phyloP scores from a whole-genome alignment of 2,888 invertebrate species.

The Erynnis tages region DNA sequence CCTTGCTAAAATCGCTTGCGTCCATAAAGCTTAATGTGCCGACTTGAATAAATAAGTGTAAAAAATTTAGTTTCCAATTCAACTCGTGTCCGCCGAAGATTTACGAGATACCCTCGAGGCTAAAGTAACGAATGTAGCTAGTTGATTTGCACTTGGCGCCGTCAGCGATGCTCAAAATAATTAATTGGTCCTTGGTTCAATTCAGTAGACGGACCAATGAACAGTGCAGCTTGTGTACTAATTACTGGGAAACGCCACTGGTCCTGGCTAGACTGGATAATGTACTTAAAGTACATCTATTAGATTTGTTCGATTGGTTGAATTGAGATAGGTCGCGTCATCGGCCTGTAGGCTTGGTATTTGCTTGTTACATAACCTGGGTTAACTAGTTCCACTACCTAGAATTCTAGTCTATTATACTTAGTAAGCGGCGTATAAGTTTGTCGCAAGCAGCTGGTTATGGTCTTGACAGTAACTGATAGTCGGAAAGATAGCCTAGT shows the following conservation, averaged over 20 bases:
- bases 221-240: not conserved
- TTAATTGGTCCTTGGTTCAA: conserved; percentile 32
- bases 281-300: not conserved
- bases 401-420: too few species aligned
- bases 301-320: not conserved
- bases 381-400: too few species aligned
- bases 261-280: not conserved
- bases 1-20: conserved; percentile 18
- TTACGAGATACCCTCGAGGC: conserved; percentile 34
- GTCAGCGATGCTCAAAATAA: conserved; percentile 33
- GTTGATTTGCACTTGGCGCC: conserved; percentile 45
- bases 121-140: conserved; percentile 24
- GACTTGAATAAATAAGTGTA: conserved; percentile 20
- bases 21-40: conserved; percentile 11
- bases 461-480: too few species aligned
- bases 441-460: too few species aligned
- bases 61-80: conserved; percentile 31
- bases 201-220: conserved; percentile 8
- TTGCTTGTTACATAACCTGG: not conserved
- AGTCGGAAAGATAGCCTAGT: too few species aligned
- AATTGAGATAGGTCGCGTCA: conserved; percentile 5
- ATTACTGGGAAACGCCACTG: conserved; percentile 2
- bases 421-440: too few species aligned
- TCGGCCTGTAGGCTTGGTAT: not conserved
- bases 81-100: conserved; percentile 33